Evolutionary conservation across 2,797 vertebrate genomes (phyloP).

Genomic region (Podarcis siculus): DNA sequence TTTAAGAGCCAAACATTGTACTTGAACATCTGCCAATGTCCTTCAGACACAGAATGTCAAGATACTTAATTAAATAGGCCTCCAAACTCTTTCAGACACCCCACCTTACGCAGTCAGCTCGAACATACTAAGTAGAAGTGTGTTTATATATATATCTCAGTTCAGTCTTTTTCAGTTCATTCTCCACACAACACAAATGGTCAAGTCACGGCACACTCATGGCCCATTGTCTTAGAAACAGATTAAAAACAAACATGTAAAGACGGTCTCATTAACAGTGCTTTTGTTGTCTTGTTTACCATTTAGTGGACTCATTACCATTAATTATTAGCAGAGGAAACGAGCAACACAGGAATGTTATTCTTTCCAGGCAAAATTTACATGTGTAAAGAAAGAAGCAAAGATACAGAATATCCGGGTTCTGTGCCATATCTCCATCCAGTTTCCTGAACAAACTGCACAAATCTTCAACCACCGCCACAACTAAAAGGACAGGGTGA

Average conservation of each 20-base stretch:
- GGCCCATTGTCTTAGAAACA: constrained; percentile 66
- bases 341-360: constrained; percentile 38
- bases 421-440: not conserved
- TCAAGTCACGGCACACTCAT: constrained; percentile 64
- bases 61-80: constrained; percentile 74
- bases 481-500: constrained; percentile 18
- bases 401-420: not conserved
- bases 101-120: constrained; percentile 60
- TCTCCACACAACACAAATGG: constrained; percentile 58
- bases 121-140: constrained; percentile 60
- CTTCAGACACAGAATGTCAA: constrained; percentile 85
- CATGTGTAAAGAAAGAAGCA: not conserved
- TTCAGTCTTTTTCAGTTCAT: constrained; percentile 58
- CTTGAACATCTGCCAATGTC: constrained; percentile 83
- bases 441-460: not conserved
- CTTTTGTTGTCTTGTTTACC: constrained; percentile 66
- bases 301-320: constrained; percentile 66
- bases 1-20: constrained; percentile 75
- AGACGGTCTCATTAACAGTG: constrained; percentile 65
- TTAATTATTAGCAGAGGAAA: constrained; percentile 62
- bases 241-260: constrained; percentile 69
- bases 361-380: constrained; percentile 41
- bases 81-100: constrained; percentile 62
- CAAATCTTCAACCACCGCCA: constrained; percentile 13
- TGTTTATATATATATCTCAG: not conserved